Evolutionary conservation across 2,888 invertebrate genomes (phyloP), one percentile per base, ranked within the genome.

Genomic region (Marasmarcha lunaedactyla): DNA sequence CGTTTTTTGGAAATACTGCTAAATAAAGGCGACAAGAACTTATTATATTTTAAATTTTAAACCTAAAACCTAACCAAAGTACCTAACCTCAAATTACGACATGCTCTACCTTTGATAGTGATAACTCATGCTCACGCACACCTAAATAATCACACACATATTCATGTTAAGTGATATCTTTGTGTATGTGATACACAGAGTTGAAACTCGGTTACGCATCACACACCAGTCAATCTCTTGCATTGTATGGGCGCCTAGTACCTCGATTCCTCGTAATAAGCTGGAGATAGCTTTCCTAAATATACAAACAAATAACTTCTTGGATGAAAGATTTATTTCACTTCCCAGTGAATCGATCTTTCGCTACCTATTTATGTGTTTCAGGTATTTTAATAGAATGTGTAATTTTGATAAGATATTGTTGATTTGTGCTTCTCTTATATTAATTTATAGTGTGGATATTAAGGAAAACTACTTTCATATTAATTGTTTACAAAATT

Each of bases 231-330:
- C 55, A 54, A 59, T 63, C 66, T 74, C 76, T 67, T 57, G 56
- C 62, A 54, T 58, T 66, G 62, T 71, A 67, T 77, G 72, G 55
- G 54, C 57, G 69, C 79, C 81, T 81, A 61, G 79, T 83, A 77
- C 68, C 57, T 54, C 61, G 67, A 59, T 72, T 78, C 72, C 67
- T 68, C 71, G 77, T 83, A 83, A 83, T 79, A 81, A 83, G 81
- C 78, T 74, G 73, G 73, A 77, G 78, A 77, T 78, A 76, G 76
- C 69, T 71, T 73, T 73, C 73, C 73, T 74, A 71, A 72, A 74
- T 76, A 71, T 67, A 64, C 61, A 63, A 61, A 59, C 57, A 63
- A 63, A 60, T n/a, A 5, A 20, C 20, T 20, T 20, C 4, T 20
- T 20, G 7, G 20, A 20, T 7, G 58, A 54, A 55, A 63, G 13